Evolutionary conservation across 2,888 invertebrate genomes (phyloP).

Genomic region (Gibbula magus): DNA sequence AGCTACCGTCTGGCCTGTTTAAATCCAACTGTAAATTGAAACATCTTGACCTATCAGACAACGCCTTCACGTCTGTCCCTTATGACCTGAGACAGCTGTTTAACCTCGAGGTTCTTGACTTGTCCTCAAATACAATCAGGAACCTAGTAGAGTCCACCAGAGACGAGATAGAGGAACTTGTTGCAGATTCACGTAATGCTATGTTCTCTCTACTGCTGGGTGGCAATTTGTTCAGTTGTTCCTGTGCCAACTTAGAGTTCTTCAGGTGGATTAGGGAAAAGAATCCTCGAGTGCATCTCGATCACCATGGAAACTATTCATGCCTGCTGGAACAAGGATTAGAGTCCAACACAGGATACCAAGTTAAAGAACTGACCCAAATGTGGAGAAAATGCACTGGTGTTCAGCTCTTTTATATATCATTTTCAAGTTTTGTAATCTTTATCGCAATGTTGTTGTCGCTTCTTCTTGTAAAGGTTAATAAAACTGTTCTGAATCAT

Average conservation of each 20-base stretch:
- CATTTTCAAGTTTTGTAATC: background rate
- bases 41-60: background rate
- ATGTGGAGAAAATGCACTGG: background rate
- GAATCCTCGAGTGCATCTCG: background rate
- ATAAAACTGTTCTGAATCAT: background rate
- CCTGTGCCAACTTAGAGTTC: background rate
- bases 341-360: background rate
- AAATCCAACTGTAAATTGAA: background rate
- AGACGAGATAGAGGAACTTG: no score
- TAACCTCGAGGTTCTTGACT: no score
- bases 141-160: no score
- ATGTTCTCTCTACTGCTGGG: background rate
- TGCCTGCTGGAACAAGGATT: background rate
- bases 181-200: background rate
- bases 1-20: background rate
- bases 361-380: background rate
- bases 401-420: background rate
- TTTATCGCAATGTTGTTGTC: background rate
- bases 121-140: no score
- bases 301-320: background rate
- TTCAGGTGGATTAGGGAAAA: background rate
- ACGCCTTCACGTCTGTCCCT: background rate
- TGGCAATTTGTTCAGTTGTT: background rate
- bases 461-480: background rate
- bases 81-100: background rate